phyloP scores from a whole-genome alignment of 2,797 vertebrate genomes.

The Falco novaeseelandiae region DNA sequence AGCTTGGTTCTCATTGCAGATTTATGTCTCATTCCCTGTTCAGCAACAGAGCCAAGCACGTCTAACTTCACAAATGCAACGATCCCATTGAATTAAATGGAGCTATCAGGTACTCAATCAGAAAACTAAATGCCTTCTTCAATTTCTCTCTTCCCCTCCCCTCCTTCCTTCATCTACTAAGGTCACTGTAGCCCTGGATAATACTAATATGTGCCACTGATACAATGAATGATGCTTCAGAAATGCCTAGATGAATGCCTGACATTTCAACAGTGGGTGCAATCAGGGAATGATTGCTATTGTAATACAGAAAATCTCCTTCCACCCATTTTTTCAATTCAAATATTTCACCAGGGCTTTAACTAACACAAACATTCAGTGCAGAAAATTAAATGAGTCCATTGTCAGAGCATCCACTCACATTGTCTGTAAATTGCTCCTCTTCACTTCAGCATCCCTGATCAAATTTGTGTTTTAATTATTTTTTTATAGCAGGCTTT shows the following conservation, averaged over 20 bases:
- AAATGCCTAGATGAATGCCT: background rate
- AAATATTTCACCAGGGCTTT: slow-evolving; percentile 5
- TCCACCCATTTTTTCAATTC: background rate
- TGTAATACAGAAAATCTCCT: background rate
- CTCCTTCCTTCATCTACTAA: background rate
- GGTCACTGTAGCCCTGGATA: background rate
- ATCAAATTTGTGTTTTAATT: slow-evolving; percentile 35
- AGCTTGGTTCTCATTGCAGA: background rate
- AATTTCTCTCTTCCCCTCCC: background rate
- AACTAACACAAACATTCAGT: background rate
- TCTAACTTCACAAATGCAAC: background rate
- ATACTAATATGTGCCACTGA: background rate
- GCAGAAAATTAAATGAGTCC: slow-evolving; percentile 23
- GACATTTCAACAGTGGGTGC: background rate
- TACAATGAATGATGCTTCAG: background rate
- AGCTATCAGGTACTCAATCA: background rate
- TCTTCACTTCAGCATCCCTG: slow-evolving; percentile 30
- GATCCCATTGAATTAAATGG: background rate
- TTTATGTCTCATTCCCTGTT: background rate
- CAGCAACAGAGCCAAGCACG: background rate
- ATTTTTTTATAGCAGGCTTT: background rate
- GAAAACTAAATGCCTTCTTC: background rate
- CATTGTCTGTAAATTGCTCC: background rate
- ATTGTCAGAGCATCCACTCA: slow-evolving; percentile 7
- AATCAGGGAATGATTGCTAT: background rate